A percentile compares a stretch with the other conserved stretches of the same genome.
These are phyloP conservation scores for Adelognathus sp. DNA, from an alignment of 2,888 invertebrate species.

Conservation along the genomic window DNA sequence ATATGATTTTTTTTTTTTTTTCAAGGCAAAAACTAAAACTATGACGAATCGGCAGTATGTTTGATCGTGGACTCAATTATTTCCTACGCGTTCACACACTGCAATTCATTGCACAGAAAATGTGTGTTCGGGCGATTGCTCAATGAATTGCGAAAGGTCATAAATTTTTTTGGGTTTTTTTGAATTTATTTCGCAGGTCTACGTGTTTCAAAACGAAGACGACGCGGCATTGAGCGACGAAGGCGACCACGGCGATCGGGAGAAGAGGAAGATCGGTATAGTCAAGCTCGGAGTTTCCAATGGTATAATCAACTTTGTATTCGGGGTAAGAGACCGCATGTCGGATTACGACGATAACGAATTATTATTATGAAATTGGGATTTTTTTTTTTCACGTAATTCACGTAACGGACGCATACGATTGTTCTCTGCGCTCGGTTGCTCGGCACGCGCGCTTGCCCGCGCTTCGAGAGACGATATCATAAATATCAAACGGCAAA, in stretches of 20 bases:
- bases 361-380: too few species aligned
- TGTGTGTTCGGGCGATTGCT: not conserved
- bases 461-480: not conserved
- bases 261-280: constrained; percentile 89
- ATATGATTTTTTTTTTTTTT: not conserved
- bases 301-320: constrained; percentile 91
- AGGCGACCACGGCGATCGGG: constrained; percentile 82
- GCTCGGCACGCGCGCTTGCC: not conserved
- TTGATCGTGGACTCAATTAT: constrained; percentile 54
- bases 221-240: constrained; percentile 83
- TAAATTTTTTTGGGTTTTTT: not conserved
- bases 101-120: constrained; percentile 40
- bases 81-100: constrained; percentile 51
- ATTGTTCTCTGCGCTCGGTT: not conserved
- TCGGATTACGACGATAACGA: not conserved
- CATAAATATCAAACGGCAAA: not conserved
- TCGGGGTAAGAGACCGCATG: constrained; percentile 90
- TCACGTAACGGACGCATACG: not conserved
- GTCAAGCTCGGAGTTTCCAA: constrained; percentile 89
- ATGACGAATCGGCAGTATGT: not conserved
- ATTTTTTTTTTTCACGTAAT: not conserved
- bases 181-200: constrained; percentile 68
- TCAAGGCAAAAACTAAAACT: not conserved
- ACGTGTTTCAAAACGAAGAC: constrained; percentile 76
- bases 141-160: not conserved